phyloP scores from a whole-genome alignment of 1,140 invertebrate species.

The Drosophila mojavensis region DNA sequence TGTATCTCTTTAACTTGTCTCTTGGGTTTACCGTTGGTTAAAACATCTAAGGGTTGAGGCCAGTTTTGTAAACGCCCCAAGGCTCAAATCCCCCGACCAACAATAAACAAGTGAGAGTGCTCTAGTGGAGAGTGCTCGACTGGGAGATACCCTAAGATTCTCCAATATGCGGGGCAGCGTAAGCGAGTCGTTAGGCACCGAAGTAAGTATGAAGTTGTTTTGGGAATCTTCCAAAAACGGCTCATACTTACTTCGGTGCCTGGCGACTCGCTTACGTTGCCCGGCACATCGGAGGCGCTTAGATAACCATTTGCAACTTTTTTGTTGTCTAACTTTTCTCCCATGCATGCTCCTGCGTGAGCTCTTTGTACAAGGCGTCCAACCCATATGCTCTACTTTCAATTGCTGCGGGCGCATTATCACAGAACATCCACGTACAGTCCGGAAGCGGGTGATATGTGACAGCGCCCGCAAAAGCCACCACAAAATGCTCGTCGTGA shows the following conservation, averaged over 20 bases:
- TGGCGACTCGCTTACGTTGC: no score
- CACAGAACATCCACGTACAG: conserved; percentile 71
- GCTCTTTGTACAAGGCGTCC: not conserved
- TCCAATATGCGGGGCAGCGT: not conserved
- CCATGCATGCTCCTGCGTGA: not conserved
- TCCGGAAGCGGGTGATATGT: conserved; percentile 60
- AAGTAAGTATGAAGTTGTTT: not conserved
- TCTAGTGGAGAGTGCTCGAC: no score
- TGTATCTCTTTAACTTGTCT: not conserved
- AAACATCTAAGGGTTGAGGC: not conserved
- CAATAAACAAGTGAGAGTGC: not conserved
- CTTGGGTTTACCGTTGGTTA: not conserved
- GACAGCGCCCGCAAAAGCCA: conserved; percentile 80
- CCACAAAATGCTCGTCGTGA: conserved; percentile 75
- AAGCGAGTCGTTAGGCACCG: not conserved
- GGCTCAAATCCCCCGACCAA: not conserved
- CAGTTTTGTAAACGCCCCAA: not conserved
- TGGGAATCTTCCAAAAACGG: not conserved
- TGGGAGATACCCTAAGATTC: not conserved
- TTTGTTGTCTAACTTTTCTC: no score
- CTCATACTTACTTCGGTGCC: no score
- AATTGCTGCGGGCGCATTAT: conserved; percentile 1
- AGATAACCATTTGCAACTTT: no score
- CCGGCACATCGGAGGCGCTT: no score
- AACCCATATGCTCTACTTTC: not conserved